Evolutionary conservation across 2,113 vertebrate genomes (phyloP).

Genomic region (Empidonax alnorum): DNA sequence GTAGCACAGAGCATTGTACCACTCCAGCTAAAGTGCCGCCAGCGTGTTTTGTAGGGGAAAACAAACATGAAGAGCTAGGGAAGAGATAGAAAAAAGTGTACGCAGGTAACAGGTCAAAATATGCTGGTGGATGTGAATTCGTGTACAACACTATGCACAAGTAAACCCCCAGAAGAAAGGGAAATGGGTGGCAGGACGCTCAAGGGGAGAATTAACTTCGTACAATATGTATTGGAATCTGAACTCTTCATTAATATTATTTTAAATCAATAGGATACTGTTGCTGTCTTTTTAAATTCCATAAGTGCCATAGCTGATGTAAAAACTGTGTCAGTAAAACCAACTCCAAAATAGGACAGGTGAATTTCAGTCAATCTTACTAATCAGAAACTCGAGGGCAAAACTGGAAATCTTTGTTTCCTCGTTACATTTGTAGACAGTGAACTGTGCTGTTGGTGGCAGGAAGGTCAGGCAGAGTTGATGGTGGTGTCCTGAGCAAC

Average conservation of each 20-base stretch:
- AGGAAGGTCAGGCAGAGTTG: background rate
- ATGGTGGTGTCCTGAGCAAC: background rate
- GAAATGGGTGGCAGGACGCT: background rate
- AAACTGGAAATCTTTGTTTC: background rate
- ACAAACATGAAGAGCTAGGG: too few relatives aligned
- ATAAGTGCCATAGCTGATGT: background rate
- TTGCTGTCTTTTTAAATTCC: background rate
- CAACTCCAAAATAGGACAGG: background rate
- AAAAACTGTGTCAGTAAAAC: background rate
- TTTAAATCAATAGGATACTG: background rate
- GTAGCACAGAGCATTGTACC: fast-evolving
- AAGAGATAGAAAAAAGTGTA: background rate
- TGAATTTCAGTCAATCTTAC: background rate
- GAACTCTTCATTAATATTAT: background rate
- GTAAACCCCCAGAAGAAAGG: background rate
- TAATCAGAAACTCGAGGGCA: background rate
- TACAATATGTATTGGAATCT: background rate
- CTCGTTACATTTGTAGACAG: background rate
- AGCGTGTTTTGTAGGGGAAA: background rate
- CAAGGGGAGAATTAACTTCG: background rate
- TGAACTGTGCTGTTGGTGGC: background rate
- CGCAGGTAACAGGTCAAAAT: background rate
- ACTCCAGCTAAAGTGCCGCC: fast-evolving
- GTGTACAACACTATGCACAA: background rate
- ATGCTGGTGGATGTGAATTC: background rate